These are phyloP conservation scores for Pachydiplax longipennis DNA, from an alignment of 2,888 invertebrate genomes.

Conservation along the genomic window DNA sequence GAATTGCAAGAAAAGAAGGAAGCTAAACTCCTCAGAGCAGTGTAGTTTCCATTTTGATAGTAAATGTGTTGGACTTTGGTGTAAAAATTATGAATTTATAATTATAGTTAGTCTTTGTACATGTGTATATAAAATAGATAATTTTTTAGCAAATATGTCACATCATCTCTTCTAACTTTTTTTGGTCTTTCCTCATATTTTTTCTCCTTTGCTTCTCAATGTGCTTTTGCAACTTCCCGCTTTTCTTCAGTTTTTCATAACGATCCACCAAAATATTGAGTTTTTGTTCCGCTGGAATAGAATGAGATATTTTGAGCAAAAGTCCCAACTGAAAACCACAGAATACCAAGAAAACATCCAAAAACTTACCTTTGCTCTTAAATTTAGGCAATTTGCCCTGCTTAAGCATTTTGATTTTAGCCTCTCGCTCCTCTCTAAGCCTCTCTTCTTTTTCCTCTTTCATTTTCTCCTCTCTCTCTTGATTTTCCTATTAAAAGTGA, in stretches of 20 bases:
- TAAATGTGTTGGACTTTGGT: not conserved
- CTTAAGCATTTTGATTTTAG: slow-evolving; percentile 67
- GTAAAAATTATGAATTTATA: not conserved
- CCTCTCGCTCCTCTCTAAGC: slow-evolving; percentile 64
- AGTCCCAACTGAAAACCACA: no score
- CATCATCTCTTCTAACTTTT: slow-evolving; percentile 51
- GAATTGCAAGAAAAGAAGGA: slow-evolving; percentile 83
- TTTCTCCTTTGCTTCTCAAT: slow-evolving; percentile 83
- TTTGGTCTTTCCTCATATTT: slow-evolving; percentile 62
- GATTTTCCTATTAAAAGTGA: slow-evolving; percentile 68
- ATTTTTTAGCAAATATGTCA: not conserved
- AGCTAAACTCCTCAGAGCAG: slow-evolving; percentile 89
- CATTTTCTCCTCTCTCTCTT: slow-evolving; percentile 71
- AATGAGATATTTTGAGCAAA: not conserved
- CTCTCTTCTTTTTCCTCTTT: slow-evolving; percentile 66
- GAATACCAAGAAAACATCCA: no score
- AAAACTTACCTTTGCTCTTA: slow-evolving; percentile 46
- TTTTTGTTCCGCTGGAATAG: slow-evolving; percentile 76
- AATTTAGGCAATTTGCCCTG: slow-evolving; percentile 77
- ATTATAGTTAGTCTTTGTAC: not conserved
- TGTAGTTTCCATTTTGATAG: slow-evolving; percentile 54
- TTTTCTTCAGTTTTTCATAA: slow-evolving; percentile 80
- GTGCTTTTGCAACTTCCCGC: slow-evolving; percentile 80
- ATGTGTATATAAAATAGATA: not conserved
- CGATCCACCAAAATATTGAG: slow-evolving; percentile 78